A percentile compares a stretch with the other conserved stretches of the same genome.
Conservation (phyloP, 2,888 invertebrate genomes). For the Fragum fragum region DNA sequence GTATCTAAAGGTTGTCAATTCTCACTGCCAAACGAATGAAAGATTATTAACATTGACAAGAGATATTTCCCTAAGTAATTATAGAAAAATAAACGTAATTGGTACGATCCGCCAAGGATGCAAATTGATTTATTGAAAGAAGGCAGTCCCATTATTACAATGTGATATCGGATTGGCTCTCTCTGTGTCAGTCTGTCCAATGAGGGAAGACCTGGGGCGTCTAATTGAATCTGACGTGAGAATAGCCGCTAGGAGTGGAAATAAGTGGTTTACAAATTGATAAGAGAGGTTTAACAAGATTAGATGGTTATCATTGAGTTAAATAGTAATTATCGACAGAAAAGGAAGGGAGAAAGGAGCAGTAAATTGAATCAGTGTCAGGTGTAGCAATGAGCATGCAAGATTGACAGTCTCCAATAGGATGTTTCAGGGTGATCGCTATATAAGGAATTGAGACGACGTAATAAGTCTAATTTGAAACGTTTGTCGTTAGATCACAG, state of each 20-base stretch:
- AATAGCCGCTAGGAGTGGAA: conserved; percentile 48
- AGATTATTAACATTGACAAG: background rate
- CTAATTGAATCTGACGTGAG: conserved; percentile 61
- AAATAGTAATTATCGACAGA: conserved; percentile 63
- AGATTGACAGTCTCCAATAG: conserved; percentile 28
- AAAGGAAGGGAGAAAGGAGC: conserved; percentile 55
- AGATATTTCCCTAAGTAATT: conserved; percentile 5
- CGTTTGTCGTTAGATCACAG: conserved; percentile 7
- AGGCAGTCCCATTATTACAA: conserved; percentile 1
- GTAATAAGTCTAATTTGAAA: conserved; percentile 4
- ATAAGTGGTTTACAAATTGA: conserved; percentile 56
- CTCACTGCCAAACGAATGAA: background rate
- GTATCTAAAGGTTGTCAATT: background rate
- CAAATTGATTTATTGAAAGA: conserved; percentile 23
- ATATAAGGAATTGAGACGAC: conserved; percentile 29
- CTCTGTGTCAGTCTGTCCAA: conserved; percentile 33
- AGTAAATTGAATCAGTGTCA: conserved; percentile 69
- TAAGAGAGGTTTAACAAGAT: conserved; percentile 61
- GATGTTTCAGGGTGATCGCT: background rate
- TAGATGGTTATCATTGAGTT: conserved; percentile 62
- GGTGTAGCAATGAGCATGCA: conserved; percentile 38
- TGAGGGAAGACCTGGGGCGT: conserved; percentile 7
- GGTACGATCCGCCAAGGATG: background rate
- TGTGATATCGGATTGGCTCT: conserved; percentile 31
- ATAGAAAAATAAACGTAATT: conserved; percentile 25